Conservation (phyloP, 2,797 vertebrate species). For the Danio kyathit region DNA sequence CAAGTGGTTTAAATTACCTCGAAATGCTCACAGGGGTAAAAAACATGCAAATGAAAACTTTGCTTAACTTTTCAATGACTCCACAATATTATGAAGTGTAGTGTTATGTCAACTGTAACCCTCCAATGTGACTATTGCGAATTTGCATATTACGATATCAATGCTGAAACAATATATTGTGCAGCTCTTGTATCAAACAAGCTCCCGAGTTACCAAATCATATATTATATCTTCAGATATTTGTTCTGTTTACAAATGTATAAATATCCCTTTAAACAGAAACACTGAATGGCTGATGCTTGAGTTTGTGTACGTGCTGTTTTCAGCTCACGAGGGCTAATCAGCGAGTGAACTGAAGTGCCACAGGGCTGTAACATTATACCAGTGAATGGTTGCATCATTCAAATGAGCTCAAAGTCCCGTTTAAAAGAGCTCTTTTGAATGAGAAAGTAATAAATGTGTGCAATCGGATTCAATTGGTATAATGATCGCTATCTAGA, state of each 20-base stretch:
- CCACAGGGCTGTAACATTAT: conserved; percentile 40
- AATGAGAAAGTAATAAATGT: background rate
- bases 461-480: background rate
- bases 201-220: too few species aligned
- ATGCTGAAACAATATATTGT: too few species aligned
- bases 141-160: too few species aligned
- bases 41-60: too few species aligned
- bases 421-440: background rate
- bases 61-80: too few species aligned
- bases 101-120: too few species aligned
- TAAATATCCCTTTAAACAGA: background rate
- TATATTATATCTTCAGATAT: background rate
- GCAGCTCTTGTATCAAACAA: too few species aligned
- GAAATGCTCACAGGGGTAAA: too few species aligned
- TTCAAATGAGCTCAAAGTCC: conserved; percentile 34
- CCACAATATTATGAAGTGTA: too few species aligned
- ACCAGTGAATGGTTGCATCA: conserved; percentile 38
- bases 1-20: too few species aligned
- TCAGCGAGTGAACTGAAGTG: conserved; percentile 28
- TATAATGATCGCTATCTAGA: background rate
- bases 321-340: conserved; percentile 32
- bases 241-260: background rate
- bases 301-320: background rate
- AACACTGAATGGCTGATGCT: background rate
- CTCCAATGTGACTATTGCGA: too few species aligned